A percentile compares a stretch with the other conserved stretches of the same genome.
These are phyloP conservation scores for Pseudanteris insignis DNA, from an alignment of 2,888 invertebrate genomes.

Conservation along the genomic window DNA sequence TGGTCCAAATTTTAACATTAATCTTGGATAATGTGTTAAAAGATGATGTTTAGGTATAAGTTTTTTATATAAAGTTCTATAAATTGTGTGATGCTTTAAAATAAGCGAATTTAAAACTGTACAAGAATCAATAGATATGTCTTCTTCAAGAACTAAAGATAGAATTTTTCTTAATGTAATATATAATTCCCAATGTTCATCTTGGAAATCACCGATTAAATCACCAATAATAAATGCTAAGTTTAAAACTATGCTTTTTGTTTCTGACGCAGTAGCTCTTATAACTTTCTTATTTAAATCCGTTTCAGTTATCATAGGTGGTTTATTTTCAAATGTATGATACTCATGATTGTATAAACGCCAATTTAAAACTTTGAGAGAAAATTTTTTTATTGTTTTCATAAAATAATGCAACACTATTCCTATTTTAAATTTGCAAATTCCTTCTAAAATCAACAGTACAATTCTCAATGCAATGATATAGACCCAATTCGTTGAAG, in stretches of 20 bases:
- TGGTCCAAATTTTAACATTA: constrained; percentile 18
- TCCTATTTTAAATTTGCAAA: constrained; percentile 16
- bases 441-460: constrained; percentile 13
- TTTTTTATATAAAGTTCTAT: neutral
- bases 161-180: constrained; percentile 6
- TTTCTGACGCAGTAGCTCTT: constrained; percentile 12
- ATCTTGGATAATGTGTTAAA: constrained; percentile 7
- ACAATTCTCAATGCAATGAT: constrained; percentile 9
- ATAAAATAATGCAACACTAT: constrained; percentile 12
- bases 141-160: constrained; percentile 1
- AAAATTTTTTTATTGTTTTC: constrained; percentile 7
- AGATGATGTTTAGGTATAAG: constrained; percentile 21
- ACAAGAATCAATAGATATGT: constrained; percentile 1
- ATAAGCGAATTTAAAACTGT: constrained; percentile 3
- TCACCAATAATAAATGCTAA: constrained; percentile 9
- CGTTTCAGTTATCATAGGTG: neutral
- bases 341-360: constrained; percentile 6
- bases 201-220: constrained; percentile 1
- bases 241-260: constrained; percentile 3
- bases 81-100: constrained; percentile 3
- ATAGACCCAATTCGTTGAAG: constrained; percentile 9
- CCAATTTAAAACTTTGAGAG: constrained; percentile 13
- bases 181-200: constrained; percentile 7
- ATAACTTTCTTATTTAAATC: constrained; percentile 6
- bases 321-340: constrained; percentile 7